Evolutionary conservation across 1,140 invertebrate species (phyloP).

Genomic region (Leptestheria dahalacensis): DNA sequence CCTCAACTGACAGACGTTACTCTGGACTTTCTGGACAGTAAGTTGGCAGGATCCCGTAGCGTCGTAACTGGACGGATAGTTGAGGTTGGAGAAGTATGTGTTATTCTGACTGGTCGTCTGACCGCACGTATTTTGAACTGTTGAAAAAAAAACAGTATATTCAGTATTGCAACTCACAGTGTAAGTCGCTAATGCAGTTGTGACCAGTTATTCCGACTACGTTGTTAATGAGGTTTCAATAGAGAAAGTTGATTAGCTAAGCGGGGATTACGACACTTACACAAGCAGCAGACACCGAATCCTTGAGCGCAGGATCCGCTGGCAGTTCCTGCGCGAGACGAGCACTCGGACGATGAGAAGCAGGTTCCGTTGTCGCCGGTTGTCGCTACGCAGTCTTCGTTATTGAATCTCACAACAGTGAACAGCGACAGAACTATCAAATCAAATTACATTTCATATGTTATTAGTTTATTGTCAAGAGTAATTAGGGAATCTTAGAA

Average conservation of each 20-base stretch:
- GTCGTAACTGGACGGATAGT: constrained; percentile 56
- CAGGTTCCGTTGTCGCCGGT: constrained; percentile 63
- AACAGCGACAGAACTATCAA: constrained; percentile 50
- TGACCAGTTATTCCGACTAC: no score
- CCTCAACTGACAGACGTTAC: constrained; percentile 67
- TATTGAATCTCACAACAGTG: constrained; percentile 53
- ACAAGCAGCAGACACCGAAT: constrained; percentile 55
- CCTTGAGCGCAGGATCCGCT: constrained; percentile 60
- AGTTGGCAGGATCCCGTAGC: constrained; percentile 65
- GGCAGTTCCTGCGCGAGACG: constrained; percentile 43
- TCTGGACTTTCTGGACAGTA: constrained; percentile 53
- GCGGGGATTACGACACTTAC: no score
- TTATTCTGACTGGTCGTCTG: constrained; percentile 57
- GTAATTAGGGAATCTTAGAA: no score
- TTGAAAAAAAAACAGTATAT: constrained; percentile 14
- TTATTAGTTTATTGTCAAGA: background rate
- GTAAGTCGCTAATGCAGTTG: no score
- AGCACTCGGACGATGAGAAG: constrained; percentile 46
- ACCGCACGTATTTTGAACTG: constrained; percentile 60
- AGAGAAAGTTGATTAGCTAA: no score
- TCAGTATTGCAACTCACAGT: no score
- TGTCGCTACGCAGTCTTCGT: constrained; percentile 44
- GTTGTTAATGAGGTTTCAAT: no score
- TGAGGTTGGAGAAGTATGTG: constrained; percentile 65
- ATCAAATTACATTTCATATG: background rate